A percentile compares a stretch with the other conserved stretches of the same genome.
Evolutionary conservation across 1,140 invertebrate genomes (phyloP).

Genomic region (Neocloeon triangulifer): DNA sequence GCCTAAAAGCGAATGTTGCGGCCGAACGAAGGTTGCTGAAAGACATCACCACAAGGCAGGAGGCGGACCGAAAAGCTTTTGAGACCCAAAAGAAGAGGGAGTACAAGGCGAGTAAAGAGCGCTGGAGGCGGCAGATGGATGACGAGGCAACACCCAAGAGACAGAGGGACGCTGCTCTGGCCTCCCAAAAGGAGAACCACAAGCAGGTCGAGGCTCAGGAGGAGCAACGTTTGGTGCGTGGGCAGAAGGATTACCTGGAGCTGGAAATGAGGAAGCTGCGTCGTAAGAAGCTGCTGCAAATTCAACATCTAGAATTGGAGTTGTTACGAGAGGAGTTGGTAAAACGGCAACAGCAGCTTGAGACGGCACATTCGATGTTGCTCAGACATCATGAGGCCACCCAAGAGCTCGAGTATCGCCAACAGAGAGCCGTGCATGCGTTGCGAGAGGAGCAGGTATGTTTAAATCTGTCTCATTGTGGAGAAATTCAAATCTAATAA

Average conservation of each 20-base stretch:
- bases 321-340: slow-evolving; percentile 80
- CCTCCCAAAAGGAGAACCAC: slow-evolving; percentile 76
- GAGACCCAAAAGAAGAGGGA: slow-evolving; percentile 86
- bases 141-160: slow-evolving; percentile 81
- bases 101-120: slow-evolving; percentile 94
- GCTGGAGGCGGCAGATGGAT: slow-evolving; percentile 81
- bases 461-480: too few relatives aligned
- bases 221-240: slow-evolving; percentile 60
- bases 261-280: slow-evolving; percentile 82
- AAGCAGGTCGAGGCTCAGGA: slow-evolving; percentile 79
- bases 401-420: slow-evolving; percentile 84
- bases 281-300: slow-evolving; percentile 65
- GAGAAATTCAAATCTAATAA: too few relatives aligned
- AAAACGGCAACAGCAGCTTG: slow-evolving; percentile 81
- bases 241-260: slow-evolving; percentile 79
- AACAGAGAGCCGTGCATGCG: slow-evolving; percentile 83
- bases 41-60: slow-evolving; percentile 72
- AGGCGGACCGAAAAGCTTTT: slow-evolving; percentile 72
- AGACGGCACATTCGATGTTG: slow-evolving; percentile 88
- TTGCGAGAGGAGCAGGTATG: slow-evolving; percentile 73
- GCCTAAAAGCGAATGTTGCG: slow-evolving; percentile 61
- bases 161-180: slow-evolving; percentile 70
- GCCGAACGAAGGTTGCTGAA: slow-evolving; percentile 86
- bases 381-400: slow-evolving; percentile 90
- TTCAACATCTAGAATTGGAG: slow-evolving; percentile 78